Percentiles rank a stretch among this genome's conserved stretches.
Evolutionary conservation across 2,113 vertebrate species (phyloP).

Genomic region (Coregonus clupeaformis): DNA sequence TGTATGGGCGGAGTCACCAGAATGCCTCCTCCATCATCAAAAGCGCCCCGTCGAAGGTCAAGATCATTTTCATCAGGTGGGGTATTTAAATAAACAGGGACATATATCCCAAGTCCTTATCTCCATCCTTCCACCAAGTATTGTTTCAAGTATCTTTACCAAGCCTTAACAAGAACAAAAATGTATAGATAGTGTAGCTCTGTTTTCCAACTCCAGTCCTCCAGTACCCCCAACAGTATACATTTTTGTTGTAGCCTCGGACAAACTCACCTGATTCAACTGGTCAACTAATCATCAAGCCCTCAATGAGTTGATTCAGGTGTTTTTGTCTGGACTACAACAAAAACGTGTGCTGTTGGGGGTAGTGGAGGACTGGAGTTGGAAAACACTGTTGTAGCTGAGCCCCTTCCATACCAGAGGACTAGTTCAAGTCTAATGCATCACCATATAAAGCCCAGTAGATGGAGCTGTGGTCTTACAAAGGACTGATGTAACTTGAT

Average conservation of each 20-base stretch:
- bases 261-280: no score
- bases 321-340: no score
- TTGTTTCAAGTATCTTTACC: neutral
- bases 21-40: conserved; percentile 98
- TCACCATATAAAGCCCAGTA: conserved; percentile 32
- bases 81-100: conserved; percentile 13
- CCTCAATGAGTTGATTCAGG: no score
- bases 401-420: neutral
- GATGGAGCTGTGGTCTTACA: conserved; percentile 53
- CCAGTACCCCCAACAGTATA: no score
- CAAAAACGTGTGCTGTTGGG: no score
- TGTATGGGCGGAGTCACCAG: conserved; percentile 95
- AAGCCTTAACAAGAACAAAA: no score
- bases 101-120: neutral
- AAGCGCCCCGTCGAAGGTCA: conserved; percentile 89
- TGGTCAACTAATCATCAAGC: no score
- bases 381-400: neutral
- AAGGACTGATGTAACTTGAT: neutral
- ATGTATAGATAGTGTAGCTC: no score
- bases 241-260: no score
- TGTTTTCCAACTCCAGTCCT: no score
- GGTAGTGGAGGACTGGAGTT: no score
- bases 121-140: neutral
- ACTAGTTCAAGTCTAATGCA: conserved; percentile 13
- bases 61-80: conserved; percentile 94